phyloP scores from a whole-genome alignment of 1,140 invertebrate species.

The Diorhabda elongata region DNA sequence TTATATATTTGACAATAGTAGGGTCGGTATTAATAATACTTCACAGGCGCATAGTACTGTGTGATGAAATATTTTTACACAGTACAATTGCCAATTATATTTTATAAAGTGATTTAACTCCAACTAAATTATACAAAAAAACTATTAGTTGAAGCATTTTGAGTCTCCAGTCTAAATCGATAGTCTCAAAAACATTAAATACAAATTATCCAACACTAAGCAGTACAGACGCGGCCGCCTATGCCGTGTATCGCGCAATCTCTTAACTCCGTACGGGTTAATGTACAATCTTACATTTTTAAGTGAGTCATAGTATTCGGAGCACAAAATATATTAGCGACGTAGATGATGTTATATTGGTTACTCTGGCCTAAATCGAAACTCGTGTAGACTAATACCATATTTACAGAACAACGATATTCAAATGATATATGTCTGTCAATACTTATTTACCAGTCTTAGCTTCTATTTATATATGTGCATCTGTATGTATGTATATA shows the following conservation, averaged over 20 bases:
- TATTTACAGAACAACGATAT: constrained; percentile 48
- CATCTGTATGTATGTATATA: constrained; percentile 35
- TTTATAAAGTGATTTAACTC: too few relatives aligned
- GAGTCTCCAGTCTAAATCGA: too few relatives aligned
- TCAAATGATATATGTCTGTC: constrained; percentile 47
- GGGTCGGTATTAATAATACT: too few relatives aligned
- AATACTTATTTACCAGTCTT: constrained; percentile 46
- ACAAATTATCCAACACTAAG: too few relatives aligned
- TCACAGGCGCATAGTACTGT: too few relatives aligned
- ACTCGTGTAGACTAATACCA: constrained; percentile 48
- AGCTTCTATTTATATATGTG: constrained; percentile 46
- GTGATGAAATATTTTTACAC: too few relatives aligned
- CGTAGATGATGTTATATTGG: constrained; percentile 39
- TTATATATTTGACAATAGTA: too few relatives aligned
- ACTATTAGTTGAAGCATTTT: too few relatives aligned
- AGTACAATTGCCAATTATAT: too few relatives aligned
- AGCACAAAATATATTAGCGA: constrained; percentile 40
- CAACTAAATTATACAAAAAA: too few relatives aligned
- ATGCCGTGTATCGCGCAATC: constrained; percentile 11
- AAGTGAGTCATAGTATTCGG: constrained; percentile 30
- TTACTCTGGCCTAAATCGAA: constrained; percentile 48
- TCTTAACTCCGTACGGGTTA: constrained; percentile 24
- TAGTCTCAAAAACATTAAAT: too few relatives aligned
- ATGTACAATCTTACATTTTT: constrained; percentile 27
- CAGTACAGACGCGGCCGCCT: neutral